Percentiles rank a stretch among this genome's conserved stretches.
Conservation (phyloP, 2,113 vertebrate species). For the human region DNA sequence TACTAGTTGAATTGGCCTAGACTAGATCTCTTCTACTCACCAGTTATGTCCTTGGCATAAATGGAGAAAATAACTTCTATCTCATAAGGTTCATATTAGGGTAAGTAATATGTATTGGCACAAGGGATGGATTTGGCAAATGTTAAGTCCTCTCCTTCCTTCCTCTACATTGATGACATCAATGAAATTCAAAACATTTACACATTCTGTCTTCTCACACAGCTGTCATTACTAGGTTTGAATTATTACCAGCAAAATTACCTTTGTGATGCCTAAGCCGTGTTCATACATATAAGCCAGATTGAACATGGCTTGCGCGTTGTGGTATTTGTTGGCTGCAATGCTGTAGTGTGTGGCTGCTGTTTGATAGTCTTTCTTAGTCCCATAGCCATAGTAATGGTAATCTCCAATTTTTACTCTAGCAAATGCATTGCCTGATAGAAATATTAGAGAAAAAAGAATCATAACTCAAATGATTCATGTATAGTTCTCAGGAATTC, state of each 20-base stretch:
- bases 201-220: background rate
- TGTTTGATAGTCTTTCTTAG: slow-evolving; percentile 73
- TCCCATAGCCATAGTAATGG: slow-evolving; percentile 79
- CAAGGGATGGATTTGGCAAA: background rate
- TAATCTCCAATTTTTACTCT: slow-evolving; percentile 82
- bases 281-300: slow-evolving; percentile 82
- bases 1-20: background rate
- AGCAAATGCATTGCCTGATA: slow-evolving; percentile 79
- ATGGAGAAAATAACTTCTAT: background rate
- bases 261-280: slow-evolving; percentile 79
- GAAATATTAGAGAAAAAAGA: slow-evolving; percentile 60
- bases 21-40: background rate
- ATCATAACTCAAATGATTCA: background rate
- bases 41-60: background rate
- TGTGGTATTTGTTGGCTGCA: slow-evolving; percentile 75
- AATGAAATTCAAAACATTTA: slow-evolving; percentile 28
- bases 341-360: slow-evolving; percentile 79
- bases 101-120: background rate
- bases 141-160: background rate
- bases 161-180: background rate
- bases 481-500: background rate
- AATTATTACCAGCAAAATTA: slow-evolving; percentile 49
- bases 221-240: background rate
- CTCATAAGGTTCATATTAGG: background rate
- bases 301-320: slow-evolving; percentile 81